phyloP scores from a whole-genome alignment of 2,113 vertebrate species.

The Phodopus roborovskii region DNA sequence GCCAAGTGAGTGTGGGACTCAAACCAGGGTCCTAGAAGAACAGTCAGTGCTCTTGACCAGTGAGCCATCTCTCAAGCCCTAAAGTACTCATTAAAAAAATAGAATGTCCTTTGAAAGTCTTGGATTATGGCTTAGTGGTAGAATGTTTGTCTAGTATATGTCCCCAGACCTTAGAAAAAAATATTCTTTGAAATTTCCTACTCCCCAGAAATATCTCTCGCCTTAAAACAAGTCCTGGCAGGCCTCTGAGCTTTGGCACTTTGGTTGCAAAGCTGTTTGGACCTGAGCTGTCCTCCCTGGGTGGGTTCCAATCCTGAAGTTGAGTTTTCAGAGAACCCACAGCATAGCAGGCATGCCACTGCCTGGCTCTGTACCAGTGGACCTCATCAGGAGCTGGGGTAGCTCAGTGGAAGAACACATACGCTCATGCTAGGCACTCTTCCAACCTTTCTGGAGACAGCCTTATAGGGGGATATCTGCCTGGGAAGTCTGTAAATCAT shows the following conservation, averaged over 20 bases:
- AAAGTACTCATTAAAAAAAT: background rate
- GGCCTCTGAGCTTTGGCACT: background rate
- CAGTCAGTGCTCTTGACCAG: background rate
- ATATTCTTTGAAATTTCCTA: slow-evolving; percentile 19
- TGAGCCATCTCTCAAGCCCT: background rate
- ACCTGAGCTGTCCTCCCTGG: background rate
- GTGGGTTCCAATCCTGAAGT: background rate
- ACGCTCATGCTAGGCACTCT: background rate
- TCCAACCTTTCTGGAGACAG: background rate
- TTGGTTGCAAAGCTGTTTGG: slow-evolving; percentile 1
- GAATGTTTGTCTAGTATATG: background rate
- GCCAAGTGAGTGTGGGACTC: background rate
- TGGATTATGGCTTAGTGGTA: background rate
- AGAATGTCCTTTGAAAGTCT: background rate
- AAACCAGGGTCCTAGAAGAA: background rate
- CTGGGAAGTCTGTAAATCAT: background rate
- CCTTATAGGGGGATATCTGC: background rate
- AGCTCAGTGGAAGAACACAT: background rate
- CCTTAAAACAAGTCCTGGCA: background rate
- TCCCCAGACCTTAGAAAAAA: background rate
- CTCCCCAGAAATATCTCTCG: background rate
- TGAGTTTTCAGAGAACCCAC: background rate
- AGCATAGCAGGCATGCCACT: background rate
- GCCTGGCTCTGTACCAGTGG: background rate
- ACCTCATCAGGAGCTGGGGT: background rate